Evolutionary conservation across 2,888 invertebrate genomes (phyloP).

Genomic region (Chironomus riparius): DNA sequence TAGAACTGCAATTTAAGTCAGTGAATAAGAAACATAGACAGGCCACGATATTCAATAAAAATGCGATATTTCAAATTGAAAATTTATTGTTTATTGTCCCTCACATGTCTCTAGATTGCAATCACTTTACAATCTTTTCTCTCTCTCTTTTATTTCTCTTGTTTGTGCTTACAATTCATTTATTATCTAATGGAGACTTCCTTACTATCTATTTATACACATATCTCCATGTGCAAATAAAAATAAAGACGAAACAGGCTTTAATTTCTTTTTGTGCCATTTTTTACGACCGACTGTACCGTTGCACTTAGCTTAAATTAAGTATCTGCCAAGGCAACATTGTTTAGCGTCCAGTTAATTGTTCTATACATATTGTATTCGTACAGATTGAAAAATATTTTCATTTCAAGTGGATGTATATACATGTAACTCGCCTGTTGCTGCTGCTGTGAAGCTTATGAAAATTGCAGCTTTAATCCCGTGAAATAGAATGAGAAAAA

Average conservation of each 20-base stretch:
- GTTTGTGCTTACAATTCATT: background rate
- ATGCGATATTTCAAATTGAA: slow-evolving; percentile 16
- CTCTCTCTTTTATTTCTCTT: background rate
- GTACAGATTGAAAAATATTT: no score
- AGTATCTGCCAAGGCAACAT: background rate
- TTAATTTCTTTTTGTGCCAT: background rate
- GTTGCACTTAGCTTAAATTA: background rate
- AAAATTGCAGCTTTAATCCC: no score
- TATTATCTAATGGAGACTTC: background rate
- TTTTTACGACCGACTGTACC: background rate
- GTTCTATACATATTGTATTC: background rate
- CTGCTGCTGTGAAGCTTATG: no score
- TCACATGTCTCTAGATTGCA: no score
- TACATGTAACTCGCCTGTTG: no score
- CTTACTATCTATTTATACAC: background rate
- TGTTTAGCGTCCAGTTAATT: background rate
- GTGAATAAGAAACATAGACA: background rate
- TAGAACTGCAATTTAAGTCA: background rate
- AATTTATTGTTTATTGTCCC: slow-evolving; percentile 25
- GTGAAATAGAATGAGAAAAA: no score
- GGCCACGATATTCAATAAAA: slow-evolving; percentile 8
- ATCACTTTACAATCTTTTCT: background rate
- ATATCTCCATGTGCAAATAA: no score
- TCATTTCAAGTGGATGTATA: no score
- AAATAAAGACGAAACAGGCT: no score